phyloP scores from a whole-genome alignment of 1,140 invertebrate genomes.

The Frieseomelitta varia region DNA sequence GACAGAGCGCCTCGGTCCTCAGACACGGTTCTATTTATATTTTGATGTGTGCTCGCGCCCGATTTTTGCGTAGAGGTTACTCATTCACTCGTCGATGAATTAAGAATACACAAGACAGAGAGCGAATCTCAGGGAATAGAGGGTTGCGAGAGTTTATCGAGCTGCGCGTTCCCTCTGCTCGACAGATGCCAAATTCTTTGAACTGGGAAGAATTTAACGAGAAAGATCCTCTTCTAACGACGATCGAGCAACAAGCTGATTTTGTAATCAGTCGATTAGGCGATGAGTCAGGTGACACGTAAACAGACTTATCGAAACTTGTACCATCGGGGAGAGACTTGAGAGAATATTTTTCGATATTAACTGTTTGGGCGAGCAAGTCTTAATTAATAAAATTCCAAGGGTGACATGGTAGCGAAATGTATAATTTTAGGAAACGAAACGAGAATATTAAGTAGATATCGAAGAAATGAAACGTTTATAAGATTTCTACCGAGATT shows the following conservation, averaged over 20 bases:
- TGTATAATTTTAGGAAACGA: too few species aligned
- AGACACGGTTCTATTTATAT: conserved; percentile 51
- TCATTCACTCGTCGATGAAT: conserved; percentile 50
- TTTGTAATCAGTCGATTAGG: background rate
- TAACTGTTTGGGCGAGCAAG: background rate
- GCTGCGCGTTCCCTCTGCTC: background rate
- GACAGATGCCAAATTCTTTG: background rate
- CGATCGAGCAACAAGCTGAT: too few species aligned
- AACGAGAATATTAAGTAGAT: too few species aligned
- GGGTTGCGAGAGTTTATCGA: too few species aligned
- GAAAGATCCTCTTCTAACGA: background rate
- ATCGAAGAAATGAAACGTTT: too few species aligned
- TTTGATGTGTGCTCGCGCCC: conserved; percentile 30
- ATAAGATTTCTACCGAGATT: too few species aligned
- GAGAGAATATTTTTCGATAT: background rate
- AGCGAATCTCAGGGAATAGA: too few species aligned
- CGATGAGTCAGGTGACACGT: background rate
- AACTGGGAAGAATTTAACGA: background rate
- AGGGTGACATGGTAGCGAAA: background rate
- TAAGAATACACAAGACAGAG: background rate
- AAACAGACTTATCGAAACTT: background rate
- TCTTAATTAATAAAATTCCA: background rate
- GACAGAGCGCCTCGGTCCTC: background rate
- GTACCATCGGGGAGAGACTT: too few species aligned
- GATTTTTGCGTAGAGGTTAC: conserved; percentile 48